Base-by-base conservation (phyloP, 2,797 vertebrate species). In the Protonibea diacanthus region DNA sequence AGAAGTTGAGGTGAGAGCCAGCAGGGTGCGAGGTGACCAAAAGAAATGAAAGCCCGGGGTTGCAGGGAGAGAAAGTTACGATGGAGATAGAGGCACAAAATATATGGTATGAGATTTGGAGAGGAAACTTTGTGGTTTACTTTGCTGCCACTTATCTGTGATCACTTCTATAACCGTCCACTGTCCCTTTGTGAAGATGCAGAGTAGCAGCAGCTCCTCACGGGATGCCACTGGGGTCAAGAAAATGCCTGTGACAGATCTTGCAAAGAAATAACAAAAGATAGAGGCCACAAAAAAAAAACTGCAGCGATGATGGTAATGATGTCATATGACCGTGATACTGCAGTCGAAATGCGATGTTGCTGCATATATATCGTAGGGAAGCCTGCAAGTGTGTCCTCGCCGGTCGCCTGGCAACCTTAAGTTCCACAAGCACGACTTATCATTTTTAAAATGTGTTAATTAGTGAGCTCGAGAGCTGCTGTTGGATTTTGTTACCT, bases 1-100 rank as follows among this genome's bases (percentile, higher is more conserved):
- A 84, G 84, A 88, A 86, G 88, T 81, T 66, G 87, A 90, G 84
- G 88, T 76, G 86, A 89, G 80, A 91, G 65, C 47, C 84, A 86
- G 86, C 85, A 40, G 86, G 89, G 86, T 48, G 65, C 21, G 42
- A 87, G 81, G 76, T 81, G 87, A 88, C 80, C 74, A 83, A 80
- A 82, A 69, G 69, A 90, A 82, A 91, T 87, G 76, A 90, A 86
- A 87, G 85, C 51, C 7, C 13, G 8, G 40, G n/a, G 38, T 65
- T 77, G 51, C 55, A 80, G 53, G 61, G 55, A 79, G 63, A 71
- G 53, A 72, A 80, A 75, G 81, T 88, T 66, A 33, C 33, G 14
- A 44, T 6, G 18, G 29, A 58, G 33, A 64, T 6, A 20, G 15
- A 33, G 48, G 53, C 9, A 76, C 74, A 45, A 74, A 81, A 82